Conservation (phyloP, 1,140 invertebrate genomes). For the Pteromalus puparum region DNA sequence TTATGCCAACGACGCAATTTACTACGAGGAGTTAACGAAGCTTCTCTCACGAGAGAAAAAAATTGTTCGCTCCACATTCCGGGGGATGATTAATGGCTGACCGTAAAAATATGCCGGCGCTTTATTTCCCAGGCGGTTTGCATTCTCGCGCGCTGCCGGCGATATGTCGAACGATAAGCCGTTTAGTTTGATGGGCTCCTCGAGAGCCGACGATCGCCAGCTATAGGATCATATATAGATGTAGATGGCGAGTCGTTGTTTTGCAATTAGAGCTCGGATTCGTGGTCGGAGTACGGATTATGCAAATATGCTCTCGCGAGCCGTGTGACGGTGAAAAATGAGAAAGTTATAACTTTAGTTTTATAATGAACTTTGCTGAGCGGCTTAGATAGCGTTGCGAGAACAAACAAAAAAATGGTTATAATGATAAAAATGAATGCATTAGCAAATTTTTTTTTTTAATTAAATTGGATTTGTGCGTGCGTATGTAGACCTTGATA, state of each 20-base stretch:
- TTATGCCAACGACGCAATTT: neutral
- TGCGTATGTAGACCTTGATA: too few species aligned
- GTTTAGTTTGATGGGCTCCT: conserved; percentile 11
- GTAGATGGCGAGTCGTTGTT: neutral
- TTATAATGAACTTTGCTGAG: too few species aligned
- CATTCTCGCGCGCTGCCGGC: neutral
- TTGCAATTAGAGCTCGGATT: neutral
- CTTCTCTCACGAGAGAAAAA: neutral
- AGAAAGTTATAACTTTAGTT: too few species aligned
- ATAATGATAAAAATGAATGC: too few species aligned
- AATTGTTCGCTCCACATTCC: neutral
- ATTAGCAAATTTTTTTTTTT: too few species aligned
- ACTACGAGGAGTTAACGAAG: conserved; percentile 3
- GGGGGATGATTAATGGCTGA: conserved; percentile 2
- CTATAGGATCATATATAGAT: neutral
- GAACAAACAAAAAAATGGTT: too few species aligned
- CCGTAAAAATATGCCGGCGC: conserved; percentile 24
- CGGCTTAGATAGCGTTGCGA: too few species aligned
- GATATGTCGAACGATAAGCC: conserved; percentile 18
- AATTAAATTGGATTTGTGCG: too few species aligned
- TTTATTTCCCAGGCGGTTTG: conserved; percentile 36
- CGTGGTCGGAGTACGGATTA: neutral
- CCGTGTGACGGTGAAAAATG: too few species aligned
- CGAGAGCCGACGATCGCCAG: neutral
- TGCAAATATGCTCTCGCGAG: neutral